Conservation (phyloP, 2,888 invertebrate species). For the Notocelia uddmanniana region DNA sequence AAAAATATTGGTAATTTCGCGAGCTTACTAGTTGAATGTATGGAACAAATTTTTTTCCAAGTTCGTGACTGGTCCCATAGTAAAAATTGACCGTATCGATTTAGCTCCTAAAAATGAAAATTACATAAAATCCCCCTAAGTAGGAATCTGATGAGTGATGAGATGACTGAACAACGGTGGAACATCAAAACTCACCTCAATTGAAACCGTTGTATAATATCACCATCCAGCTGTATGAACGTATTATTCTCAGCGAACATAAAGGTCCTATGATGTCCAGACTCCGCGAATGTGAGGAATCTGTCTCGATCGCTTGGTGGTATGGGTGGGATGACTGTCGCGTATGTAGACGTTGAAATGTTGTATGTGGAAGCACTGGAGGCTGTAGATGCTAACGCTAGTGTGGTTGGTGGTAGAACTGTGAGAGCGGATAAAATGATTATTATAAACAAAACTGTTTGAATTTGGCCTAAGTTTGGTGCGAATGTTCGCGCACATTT, state of each 20-base stretch:
- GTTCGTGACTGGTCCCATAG: background rate
- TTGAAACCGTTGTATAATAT: slow-evolving; percentile 95
- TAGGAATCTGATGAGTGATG: background rate
- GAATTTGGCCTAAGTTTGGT: background rate
- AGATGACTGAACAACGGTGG: background rate
- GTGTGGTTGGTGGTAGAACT: slow-evolving; percentile 73
- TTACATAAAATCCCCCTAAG: no score
- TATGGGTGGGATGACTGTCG: slow-evolving; percentile 86
- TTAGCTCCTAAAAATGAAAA: no score
- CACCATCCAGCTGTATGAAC: slow-evolving; percentile 96
- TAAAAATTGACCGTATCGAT: background rate
- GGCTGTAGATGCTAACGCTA: slow-evolving; percentile 63
- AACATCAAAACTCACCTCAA: slow-evolving; percentile 87
- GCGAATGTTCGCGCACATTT: no score
- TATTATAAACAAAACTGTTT: background rate
- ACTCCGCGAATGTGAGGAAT: slow-evolving; percentile 94
- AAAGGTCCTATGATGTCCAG: slow-evolving; percentile 94
- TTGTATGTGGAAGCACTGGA: slow-evolving; percentile 76
- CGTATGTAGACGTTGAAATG: slow-evolving; percentile 73
- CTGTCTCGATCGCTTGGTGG: slow-evolving; percentile 91
- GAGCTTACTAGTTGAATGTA: no score
- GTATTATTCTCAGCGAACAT: slow-evolving; percentile 97
- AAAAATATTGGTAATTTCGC: no score
- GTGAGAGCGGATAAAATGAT: slow-evolving; percentile 40
- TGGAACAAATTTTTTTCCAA: no score